Base-by-base conservation (phyloP, 2,797 vertebrate genomes). In the Prunella strophiata region DNA sequence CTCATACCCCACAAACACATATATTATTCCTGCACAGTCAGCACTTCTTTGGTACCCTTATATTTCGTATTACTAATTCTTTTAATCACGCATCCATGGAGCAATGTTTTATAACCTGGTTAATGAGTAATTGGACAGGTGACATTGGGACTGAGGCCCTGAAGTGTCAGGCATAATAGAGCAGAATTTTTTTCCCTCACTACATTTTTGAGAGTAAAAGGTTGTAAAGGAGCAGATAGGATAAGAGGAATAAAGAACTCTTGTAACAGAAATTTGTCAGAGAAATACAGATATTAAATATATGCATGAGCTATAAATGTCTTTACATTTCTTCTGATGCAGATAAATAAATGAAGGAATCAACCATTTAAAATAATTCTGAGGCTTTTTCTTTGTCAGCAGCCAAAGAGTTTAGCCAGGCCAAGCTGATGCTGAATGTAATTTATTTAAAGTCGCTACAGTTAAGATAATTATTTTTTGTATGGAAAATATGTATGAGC, bases 61-160 rank as follows among this genome's bases (percentile, higher is more conserved):
- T 96, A 96, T 98, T 97, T 97, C 85, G 92, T 96, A 94, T 91
- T 96, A 95, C 89, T 96, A 94, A 93, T 97, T 95, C 82, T 91
- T 97, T 96, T 96, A 97, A 97, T 97, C 90, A 88, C 5, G 1
- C 76, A 78, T 92, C 89, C 30, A 72, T 90, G 82, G 42, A 93
- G 48, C 65, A 86, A 59, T 95, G 65, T 92, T 96, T 97, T 97
- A 96, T 88, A 96, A 72, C 82, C 82, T 88, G 74, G 47, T 71
- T 97, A 96, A 97, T 95, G 85, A 96, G 59, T 93, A 95, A 59
- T 94, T 95, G 83, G 85, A 91, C 91, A 93, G 47, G 82, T 97
- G 91, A 96, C 88, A 94, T 74, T 94, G 92, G 84, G 78, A 96
- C 75, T 85, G 48, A 89, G 81, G 74, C 59, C 73, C 78, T 91